Evolutionary conservation across 2,888 invertebrate species (phyloP), one percentile per base, ranked within the genome.

Genomic region (Hirtodrosophila confusa): DNA sequence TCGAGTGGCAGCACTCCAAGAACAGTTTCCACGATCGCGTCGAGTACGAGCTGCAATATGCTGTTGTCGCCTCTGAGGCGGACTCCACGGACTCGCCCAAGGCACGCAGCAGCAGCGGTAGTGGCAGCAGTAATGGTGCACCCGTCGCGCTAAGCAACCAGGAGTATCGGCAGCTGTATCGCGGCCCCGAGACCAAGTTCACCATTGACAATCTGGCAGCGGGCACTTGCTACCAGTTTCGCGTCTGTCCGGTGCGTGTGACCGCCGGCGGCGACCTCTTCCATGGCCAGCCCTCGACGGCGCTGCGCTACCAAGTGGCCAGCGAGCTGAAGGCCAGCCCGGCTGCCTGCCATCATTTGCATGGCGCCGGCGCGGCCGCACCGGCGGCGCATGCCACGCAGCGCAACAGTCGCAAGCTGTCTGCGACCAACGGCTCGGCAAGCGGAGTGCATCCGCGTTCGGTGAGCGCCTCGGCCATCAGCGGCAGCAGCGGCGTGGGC

Each of bases 241-340:
- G 97, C 56, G 96, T 97, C 71, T 95, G 95, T 92, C 95, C 95
- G 29, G 94, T 97, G 84, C 94, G 97, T 47, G 91, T 93, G 56
- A 92, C 93, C 80, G 93, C 93, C 39, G 78, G 76, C 24, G 89
- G 88, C 0, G 93, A 93, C 82, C 93, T 96, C 77, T 91, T 93
- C 64, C 57, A 82, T 24, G 95, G 97, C 66, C 94, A 95, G 69
- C 95, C 94, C 92, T 96, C 96, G 72, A 93, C 94, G 54, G 91
- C 93, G 49, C 91, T 94, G 79, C 93, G 93, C 56, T 90, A 91
- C 75, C 89, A 90, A 77, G 90, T 90, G 86, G 90, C 91, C 51
- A 69, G 39, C 4, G 80, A 83, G 48, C 80, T 90, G 73, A 88
- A 88, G 55, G 80, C 85, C 58, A 86, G 78, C 49, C 40, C 88